These are phyloP conservation scores for Ptyas mucosa DNA, from an alignment of 2,113 vertebrate species.

Conservation along the genomic window DNA sequence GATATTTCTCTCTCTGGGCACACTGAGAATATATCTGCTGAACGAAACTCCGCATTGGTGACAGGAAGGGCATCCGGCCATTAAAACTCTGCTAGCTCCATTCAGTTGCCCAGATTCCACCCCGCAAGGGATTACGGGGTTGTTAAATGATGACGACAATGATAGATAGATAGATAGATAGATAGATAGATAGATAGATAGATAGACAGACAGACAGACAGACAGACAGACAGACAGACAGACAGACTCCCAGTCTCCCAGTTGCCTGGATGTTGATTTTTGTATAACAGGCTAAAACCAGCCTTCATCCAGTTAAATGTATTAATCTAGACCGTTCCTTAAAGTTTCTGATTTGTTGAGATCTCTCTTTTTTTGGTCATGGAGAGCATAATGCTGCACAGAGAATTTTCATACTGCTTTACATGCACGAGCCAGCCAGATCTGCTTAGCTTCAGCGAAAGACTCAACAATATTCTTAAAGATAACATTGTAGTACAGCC, in stretches of 20 bases:
- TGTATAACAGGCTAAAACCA: neutral
- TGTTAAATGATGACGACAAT: too few species aligned
- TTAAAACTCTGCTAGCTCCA: too few species aligned
- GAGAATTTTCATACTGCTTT: neutral
- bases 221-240: neutral
- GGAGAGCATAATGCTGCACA: neutral
- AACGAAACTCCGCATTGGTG: too few species aligned
- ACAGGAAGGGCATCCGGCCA: too few species aligned
- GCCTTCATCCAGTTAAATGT: neutral
- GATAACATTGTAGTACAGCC: neutral
- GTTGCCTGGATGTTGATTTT: neutral
- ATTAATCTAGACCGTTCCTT: neutral
- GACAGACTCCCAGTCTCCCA: neutral
- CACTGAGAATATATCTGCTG: too few species aligned
- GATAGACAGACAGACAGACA: accelerated
- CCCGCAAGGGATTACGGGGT: too few species aligned
- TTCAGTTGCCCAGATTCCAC: too few species aligned
- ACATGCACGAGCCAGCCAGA: neutral
- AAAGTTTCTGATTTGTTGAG: neutral
- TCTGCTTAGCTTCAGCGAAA: neutral
- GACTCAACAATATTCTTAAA: neutral
- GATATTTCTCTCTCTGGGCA: too few species aligned
- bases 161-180: too few species aligned
- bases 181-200: too few species aligned
- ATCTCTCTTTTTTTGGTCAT: neutral